These are phyloP conservation scores for Dasyprocta punctata DNA, from an alignment of 2,113 vertebrate genomes.

Conservation along the genomic window DNA sequence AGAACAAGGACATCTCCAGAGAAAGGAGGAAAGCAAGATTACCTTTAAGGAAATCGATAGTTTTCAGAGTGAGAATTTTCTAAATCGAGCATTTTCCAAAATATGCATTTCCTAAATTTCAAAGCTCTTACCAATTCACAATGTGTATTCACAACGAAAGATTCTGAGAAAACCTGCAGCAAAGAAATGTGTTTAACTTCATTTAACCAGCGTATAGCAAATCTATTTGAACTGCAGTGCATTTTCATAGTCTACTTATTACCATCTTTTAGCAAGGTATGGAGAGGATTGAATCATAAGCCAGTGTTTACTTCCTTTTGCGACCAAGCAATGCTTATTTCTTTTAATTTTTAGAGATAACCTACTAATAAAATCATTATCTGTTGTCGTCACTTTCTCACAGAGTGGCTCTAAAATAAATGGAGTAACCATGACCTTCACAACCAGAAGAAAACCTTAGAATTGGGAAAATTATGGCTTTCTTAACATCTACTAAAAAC, in stretches of 20 bases:
- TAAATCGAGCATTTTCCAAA: constrained; percentile 28
- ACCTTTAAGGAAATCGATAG: constrained; percentile 10
- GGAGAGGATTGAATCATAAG: not conserved
- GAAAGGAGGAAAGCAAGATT: not conserved
- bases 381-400: not conserved
- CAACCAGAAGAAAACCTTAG: constrained; percentile 17
- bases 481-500: constrained; percentile 32
- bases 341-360: constrained; percentile 20
- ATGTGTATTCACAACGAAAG: not conserved
- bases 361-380: constrained; percentile 17
- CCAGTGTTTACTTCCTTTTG: not conserved
- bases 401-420: not conserved
- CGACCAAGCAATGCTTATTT: constrained; percentile 2
- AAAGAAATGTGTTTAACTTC: constrained; percentile 14
- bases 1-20: not conserved
- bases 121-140: not conserved
- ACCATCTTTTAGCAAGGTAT: not conserved
- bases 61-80: constrained; percentile 45
- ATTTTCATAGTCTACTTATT: not conserved
- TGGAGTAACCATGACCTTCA: not conserved
- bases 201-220: not conserved
- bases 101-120: constrained; percentile 23
- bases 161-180: not conserved
- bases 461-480: constrained; percentile 17
- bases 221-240: not conserved